Base-by-base conservation (phyloP, 2,888 invertebrate species). In the Meghimatium bilineatum region DNA sequence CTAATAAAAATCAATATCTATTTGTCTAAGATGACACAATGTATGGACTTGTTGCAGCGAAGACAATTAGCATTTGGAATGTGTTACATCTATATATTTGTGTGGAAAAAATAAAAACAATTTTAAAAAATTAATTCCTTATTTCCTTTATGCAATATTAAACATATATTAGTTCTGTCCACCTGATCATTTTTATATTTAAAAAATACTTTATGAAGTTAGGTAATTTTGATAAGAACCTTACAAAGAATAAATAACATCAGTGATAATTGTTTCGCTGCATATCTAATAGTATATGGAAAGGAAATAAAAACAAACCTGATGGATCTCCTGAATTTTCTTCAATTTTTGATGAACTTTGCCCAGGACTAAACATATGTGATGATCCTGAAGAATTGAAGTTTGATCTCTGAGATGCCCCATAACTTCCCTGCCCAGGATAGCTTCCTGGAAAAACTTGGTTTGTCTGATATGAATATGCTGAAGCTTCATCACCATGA, bases 321-420 rank as follows among this genome's bases (percentile, higher is more conserved):
- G 83, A 74, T 56, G 78, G 83, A 79, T 83, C 83, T 26, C 74
- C 76, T 74, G 79, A 72, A 38, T 32, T 74, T 79, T 79, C 83
- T 34, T 52, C 83, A 36, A 79, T 34, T 66, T 79, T 71, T 29
- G 83, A 79, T 29, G 77, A 77, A 34, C 71, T 72, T 26, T 76
- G 63, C n/a, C 83, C 79, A 66, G 71, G 44, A 32, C 38, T 36
- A 78, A 76, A 83, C 67, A 83, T 69, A 38, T 63, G 44, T 32
- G 77, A 71, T 44, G 63, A 38, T 32, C 67, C 60, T 60, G 83
- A 36, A 29, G 74, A 32, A 74, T 52, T 72, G 44, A 79, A 83
- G 69, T 72, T 83, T 79, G 79, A 49, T 66, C 83, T 67, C 38
- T 76, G 76, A 52, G 75, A 66, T 82, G 71, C 60, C 2, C 56